A percentile compares a stretch with the other conserved stretches of the same genome.
Evolutionary conservation across 2,797 vertebrate genomes (phyloP).

Genomic region (Anableps anableps): DNA sequence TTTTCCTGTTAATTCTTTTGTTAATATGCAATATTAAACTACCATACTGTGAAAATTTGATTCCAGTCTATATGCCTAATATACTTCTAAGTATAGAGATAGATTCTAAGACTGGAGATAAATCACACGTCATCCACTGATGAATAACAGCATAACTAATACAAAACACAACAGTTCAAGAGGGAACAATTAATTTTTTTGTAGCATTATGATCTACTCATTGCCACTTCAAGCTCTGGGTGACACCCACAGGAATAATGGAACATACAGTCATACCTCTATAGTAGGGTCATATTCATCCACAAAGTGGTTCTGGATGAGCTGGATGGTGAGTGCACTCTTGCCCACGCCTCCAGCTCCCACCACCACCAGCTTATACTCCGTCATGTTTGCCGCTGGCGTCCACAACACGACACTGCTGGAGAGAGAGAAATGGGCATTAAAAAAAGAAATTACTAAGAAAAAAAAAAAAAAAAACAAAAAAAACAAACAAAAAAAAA

Average conservation of each 20-base stretch:
- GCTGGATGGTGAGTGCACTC: slow-evolving; percentile 97
- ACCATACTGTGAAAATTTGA: background rate
- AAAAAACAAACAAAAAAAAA: background rate
- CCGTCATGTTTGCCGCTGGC: slow-evolving; percentile 87
- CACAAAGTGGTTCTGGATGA: slow-evolving; percentile 99
- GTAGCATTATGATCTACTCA: background rate
- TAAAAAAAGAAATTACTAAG: slow-evolving; percentile 19
- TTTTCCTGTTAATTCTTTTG: background rate
- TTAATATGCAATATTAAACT: background rate
- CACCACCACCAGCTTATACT: slow-evolving; percentile 99
- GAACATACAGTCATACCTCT: slow-evolving; percentile 92
- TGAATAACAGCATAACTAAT: background rate
- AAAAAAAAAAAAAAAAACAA: background rate
- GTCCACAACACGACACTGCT: slow-evolving; percentile 52
- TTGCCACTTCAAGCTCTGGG: background rate
- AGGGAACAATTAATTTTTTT: slow-evolving; percentile 8
- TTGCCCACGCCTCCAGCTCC: slow-evolving; percentile 99
- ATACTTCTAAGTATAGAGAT: background rate
- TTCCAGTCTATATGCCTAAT: background rate
- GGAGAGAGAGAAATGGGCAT: slow-evolving; percentile 32
- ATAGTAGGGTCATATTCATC: slow-evolving; percentile 99
- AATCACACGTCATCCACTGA: background rate
- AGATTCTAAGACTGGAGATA: background rate
- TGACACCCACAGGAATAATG: background rate
- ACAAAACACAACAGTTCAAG: background rate